These are phyloP conservation scores for Mustelus asterias DNA, from an alignment of 2,113 vertebrate species.

Conservation along the genomic window DNA sequence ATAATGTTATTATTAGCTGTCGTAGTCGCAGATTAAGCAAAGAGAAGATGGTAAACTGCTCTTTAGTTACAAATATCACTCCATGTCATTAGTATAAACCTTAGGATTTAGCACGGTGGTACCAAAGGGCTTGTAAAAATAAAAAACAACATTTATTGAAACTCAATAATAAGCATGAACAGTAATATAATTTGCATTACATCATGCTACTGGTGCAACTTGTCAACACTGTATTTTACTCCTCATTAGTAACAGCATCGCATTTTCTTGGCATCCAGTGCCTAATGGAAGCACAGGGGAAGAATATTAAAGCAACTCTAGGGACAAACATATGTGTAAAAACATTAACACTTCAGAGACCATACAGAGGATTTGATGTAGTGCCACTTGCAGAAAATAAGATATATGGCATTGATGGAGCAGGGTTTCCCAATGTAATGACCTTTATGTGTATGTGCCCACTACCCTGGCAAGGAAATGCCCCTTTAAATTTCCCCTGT, in stretches of 20 bases:
- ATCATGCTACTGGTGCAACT: neutral
- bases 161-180: neutral
- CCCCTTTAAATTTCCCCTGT: neutral
- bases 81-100: neutral
- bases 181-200: conserved; percentile 10
- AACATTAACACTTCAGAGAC: neutral
- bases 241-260: neutral
- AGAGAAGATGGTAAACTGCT: neutral
- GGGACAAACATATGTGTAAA: neutral
- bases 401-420: neutral
- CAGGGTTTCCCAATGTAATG: neutral
- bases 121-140: neutral
- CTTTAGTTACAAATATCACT: neutral
- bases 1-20: neutral
- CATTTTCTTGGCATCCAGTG: neutral
- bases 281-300: neutral
- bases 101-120: neutral
- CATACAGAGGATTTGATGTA: neutral
- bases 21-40: neutral
- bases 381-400: neutral
- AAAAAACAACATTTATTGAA: neutral
- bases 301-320: neutral
- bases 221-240: neutral
- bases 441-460: neutral
- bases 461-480: neutral